phyloP scores from a whole-genome alignment of 1,140 invertebrate genomes.

The Fopius arisanus region DNA sequence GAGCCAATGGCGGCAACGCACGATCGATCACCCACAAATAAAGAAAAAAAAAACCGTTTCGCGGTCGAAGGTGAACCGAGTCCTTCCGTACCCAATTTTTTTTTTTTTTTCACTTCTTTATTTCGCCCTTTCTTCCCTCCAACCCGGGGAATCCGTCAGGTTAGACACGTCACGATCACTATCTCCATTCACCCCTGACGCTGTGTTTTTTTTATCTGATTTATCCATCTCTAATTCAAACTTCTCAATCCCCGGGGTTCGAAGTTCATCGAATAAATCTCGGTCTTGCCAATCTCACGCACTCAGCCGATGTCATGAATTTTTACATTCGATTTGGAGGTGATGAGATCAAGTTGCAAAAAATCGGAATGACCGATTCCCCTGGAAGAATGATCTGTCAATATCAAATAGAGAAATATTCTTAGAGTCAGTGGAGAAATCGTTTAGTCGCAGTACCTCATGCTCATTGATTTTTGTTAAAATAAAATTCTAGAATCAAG shows the following conservation, averaged over 20 bases:
- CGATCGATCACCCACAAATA: conserved; percentile 35
- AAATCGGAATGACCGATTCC: no score
- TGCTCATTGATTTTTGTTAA: no score
- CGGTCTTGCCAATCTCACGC: not conserved
- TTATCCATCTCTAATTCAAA: conserved; percentile 25
- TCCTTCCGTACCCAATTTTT: not conserved
- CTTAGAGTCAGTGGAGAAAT: no score
- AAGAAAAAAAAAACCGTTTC: not conserved
- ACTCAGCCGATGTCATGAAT: not conserved
- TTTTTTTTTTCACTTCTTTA: not conserved
- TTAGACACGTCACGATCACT: conserved; percentile 5
- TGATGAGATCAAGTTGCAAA: no score
- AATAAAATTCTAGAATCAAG: no score
- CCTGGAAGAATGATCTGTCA: no score
- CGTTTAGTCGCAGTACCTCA: no score
- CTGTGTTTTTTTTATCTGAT: not conserved
- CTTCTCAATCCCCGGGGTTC: not conserved
- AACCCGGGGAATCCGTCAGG: conserved; percentile 12
- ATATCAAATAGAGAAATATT: no score
- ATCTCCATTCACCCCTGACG: conserved; percentile 15
- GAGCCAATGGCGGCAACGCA: conserved; percentile 22
- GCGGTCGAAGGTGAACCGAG: conserved; percentile 35
- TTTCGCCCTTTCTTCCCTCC: not conserved
- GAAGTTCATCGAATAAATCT: conserved; percentile 18
- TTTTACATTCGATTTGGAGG: not conserved